Evolutionary conservation across 1,140 invertebrate species (phyloP).

Genomic region (Cheumatopsyche charites): DNA sequence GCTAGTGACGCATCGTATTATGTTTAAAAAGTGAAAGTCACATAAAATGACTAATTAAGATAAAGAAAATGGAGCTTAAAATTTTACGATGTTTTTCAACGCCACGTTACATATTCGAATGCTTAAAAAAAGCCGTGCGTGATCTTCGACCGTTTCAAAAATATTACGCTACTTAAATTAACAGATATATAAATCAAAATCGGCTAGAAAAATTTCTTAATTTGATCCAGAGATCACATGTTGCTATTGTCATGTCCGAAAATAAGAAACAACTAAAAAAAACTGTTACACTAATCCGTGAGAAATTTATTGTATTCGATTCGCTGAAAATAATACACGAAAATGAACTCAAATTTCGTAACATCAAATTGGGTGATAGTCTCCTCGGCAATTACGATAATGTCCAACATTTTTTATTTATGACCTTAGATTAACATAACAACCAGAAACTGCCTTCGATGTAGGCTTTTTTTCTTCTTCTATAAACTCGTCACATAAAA

Average conservation of each 20-base stretch:
- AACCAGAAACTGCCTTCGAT: neutral
- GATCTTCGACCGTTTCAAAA: too few relatives aligned
- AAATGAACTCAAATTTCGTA: conserved; percentile 1
- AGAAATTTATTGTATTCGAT: conserved; percentile 7
- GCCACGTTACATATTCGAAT: too few relatives aligned
- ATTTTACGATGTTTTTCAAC: too few relatives aligned
- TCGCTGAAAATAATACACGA: neutral
- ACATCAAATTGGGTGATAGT: neutral
- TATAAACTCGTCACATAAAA: too few relatives aligned
- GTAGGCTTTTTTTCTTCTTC: too few relatives aligned
- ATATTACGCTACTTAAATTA: too few relatives aligned
- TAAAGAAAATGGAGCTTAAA: too few relatives aligned
- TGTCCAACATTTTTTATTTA: conserved; percentile 3
- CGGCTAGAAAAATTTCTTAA: conserved; percentile 12
- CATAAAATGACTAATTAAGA: too few relatives aligned
- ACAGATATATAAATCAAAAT: too few relatives aligned
- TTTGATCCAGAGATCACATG: conserved; percentile 13
- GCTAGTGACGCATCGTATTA: too few relatives aligned
- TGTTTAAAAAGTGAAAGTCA: too few relatives aligned
- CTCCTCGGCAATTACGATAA: neutral
- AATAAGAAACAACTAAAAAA: conserved; percentile 1
- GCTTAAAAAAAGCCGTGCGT: too few relatives aligned
- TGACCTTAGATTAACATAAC: conserved; percentile 4
- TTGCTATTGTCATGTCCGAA: neutral
- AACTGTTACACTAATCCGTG: neutral